These are phyloP conservation scores for Parauchenoglanis punctatus DNA, from an alignment of 2,797 vertebrate species.

Conservation along the genomic window DNA sequence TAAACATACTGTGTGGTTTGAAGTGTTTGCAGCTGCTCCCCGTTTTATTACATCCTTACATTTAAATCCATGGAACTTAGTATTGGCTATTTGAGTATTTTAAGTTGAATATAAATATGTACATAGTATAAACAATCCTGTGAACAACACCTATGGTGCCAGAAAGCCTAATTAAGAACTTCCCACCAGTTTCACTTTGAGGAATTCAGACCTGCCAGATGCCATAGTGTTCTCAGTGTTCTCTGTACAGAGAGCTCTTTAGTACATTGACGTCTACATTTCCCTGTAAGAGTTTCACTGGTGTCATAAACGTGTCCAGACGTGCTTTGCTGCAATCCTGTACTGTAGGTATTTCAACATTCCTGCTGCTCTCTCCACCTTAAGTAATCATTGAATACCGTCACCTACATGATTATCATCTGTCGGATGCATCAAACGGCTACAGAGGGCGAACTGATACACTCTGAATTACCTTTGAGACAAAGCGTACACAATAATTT, in stretches of 20 bases:
- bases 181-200: neutral
- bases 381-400: constrained; percentile 43
- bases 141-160: neutral
- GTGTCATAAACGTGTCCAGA: constrained; percentile 40
- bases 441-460: constrained; percentile 1
- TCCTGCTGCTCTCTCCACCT: constrained; percentile 54
- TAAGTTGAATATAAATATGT: neutral
- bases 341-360: constrained; percentile 42
- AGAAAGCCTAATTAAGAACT: constrained; percentile 1
- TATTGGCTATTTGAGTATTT: neutral
- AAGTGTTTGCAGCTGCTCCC: constrained; percentile 4
- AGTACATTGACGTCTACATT: neutral
- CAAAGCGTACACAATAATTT: neutral
- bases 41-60: neutral
- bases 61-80: neutral
- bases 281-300: constrained; percentile 16
- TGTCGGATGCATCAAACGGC: constrained; percentile 14
- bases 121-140: neutral
- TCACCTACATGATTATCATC: constrained; percentile 24
- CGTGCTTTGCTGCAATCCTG: constrained; percentile 37
- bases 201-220: neutral
- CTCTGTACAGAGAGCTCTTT: neutral
- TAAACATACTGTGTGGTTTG: constrained; percentile 21
- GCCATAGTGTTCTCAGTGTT: neutral
- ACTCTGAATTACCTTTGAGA: neutral